Conservation (phyloP, 2,113 vertebrate genomes). For the Rhagologus leucostigma region DNA sequence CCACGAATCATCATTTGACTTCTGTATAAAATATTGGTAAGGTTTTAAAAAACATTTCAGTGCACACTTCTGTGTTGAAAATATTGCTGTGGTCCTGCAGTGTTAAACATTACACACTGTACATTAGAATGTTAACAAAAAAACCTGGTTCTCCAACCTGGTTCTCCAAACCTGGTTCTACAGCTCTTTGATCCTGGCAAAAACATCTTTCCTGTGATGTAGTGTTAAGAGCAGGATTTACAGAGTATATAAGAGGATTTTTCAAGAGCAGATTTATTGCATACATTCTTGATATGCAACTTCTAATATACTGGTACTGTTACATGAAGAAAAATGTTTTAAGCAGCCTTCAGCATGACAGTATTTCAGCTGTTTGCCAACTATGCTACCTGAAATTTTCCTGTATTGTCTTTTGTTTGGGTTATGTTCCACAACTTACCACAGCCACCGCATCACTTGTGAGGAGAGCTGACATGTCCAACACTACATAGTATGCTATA, state of each 20-base stretch:
- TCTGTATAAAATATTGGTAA: neutral
- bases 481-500: constrained; percentile 80
- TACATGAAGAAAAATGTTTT: neutral
- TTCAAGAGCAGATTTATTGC: neutral
- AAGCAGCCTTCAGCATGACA: neutral
- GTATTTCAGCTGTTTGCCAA: neutral
- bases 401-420: neutral
- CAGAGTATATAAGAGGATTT: neutral
- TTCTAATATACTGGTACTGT: neutral
- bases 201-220: neutral
- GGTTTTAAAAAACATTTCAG: neutral
- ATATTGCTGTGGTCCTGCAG: neutral
- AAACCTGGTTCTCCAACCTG: neutral
- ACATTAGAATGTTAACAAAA: neutral
- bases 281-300: neutral
- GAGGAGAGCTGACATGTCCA: constrained; percentile 81
- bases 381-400: neutral
- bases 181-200: neutral
- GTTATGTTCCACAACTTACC: constrained; percentile 63
- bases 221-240: neutral
- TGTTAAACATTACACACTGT: neutral
- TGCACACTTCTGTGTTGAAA: neutral
- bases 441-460: constrained; percentile 83
- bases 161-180: no score
- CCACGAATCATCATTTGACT: neutral